Base-by-base conservation (phyloP, 1,140 invertebrate genomes). In the Trichogramma pretiosum region DNA sequence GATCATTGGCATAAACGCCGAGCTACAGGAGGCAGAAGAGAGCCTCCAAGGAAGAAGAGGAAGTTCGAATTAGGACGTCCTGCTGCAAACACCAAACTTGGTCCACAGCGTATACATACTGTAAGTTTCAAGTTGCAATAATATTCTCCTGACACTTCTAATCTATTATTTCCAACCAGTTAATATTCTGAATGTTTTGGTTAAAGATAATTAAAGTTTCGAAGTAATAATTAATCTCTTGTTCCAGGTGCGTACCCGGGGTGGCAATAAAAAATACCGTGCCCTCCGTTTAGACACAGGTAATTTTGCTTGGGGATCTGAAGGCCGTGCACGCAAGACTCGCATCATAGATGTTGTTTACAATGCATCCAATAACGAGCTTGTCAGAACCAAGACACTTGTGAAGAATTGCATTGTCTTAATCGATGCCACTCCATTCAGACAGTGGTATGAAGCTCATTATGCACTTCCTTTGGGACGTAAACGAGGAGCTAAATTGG, bases 301-400 rank as follows among this genome's bases (percentile, higher is more conserved):
- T 56, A 98, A 97, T 67, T 98, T 98, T 63, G 82, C 93, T 0
- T 99, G 96, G 95, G 92, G 90, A 36, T 97, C 93, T 39, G 94
- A 98, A 80, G 85, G 93, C 82, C 77, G 82, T 52, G 85, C 96
- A 13, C 82, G 92, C 37, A 98, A 95, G 73, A 94, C 95, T 23
- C 87, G 96, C 83, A 90, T 99, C 61, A 95, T 99, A 65, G 97
- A 99, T 77, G 94, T 98, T 37, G 91, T 99, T 13, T 99, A 99
- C 80, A 99, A 99, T 76, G 93, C 97, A 14, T 95, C 91, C 49
- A 99, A 98, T 79, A 95, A 95, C 68, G 95, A 98, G 72, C 81
- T 99, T 78, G 95, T 99, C 24, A 82, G 97, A 74, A 99, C 96
- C 51, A 99, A 99, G 73, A 99, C 97, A 19, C 76, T 99, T 57